Evolutionary conservation across 2,113 vertebrate genomes (phyloP), one percentile per base, ranked within the genome.

Genomic region (Corythoichthys intestinalis): DNA sequence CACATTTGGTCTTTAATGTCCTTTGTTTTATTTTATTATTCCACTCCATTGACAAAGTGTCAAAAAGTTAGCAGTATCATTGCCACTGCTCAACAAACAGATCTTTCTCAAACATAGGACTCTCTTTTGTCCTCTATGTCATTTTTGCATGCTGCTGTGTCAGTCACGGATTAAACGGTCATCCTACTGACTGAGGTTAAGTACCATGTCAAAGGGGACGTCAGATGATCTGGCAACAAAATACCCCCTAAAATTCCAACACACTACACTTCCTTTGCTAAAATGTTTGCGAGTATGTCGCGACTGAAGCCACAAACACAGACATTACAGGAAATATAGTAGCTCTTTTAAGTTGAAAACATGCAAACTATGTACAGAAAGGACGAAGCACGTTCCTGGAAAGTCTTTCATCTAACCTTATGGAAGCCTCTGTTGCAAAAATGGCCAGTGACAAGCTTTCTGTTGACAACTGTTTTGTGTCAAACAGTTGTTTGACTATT

Each of bases 401-500:
- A 69, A 63, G 6, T 20, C 2, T 47, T 11, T 28, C 12, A 63
- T 63, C 11, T 47, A 17, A 11, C 59, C n/a, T 62, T 41, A 28
- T 10, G 73, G 64, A 62, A 34, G 73, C 63, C 82, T 88, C 77
- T 85, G 69, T 74, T 67, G 34, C 12, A 20, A 73, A 69, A 83
- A 70, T 54, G 70, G 65, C 74, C 78, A 66, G 56, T 71, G 71
- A 75, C 78, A 73, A 61, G 37, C 54, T 69, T 63, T 66, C 72
- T 69, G 35, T 58, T 71, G 39, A 79, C 74, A 72, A 61, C 71
- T 57, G 70, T 57, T 34, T 60, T 46, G 46, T 76, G 75, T 82
- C 63, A 76, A 84, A 62, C 85, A 81, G 87, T 90, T 89, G 84
- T 83, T 44, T 82, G 71, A 58, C 57, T 71, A 74, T 10, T 46